Base-by-base conservation (phyloP, 2,888 invertebrate species). In the Papilio elwesi region DNA sequence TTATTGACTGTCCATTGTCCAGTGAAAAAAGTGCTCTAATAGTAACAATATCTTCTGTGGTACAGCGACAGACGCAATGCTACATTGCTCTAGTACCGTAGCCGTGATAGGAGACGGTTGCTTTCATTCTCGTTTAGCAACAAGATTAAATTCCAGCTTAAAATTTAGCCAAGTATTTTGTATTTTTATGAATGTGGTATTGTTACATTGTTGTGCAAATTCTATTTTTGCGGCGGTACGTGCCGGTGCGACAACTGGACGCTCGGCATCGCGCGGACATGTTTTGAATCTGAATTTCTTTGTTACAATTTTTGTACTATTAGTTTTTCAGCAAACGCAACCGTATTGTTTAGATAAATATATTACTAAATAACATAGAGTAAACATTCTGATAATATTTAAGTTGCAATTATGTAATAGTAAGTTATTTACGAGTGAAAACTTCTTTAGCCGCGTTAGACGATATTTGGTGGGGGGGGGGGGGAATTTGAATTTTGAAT, bases 181-280 rank as follows among this genome's bases (percentile, higher is more conserved):
- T 62, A 62, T 62, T 62, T 62, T 62, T 62, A 62, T 62, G 59
- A 62, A 49, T 51, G 26, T 51, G 16, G 65, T 65, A 65, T 65
- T 51, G 65, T 65, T 65, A 65, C 66, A 67, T 67, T 67, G 66
- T 67, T 67, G 66, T 43, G 66, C 43, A 67, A 67, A 67, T 53
- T 67, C 43, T 67, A 62, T 53, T 53, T 67, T 53, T 52, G 66
- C 16, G 52, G 43, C 53, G n/a, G 52, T 53, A 67, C 53, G 66
- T 67, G 66, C 43, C 38, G 36, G n/a, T 15, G 53, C 66, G 38
- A 7, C 36, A 7, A 66, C 53, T 65, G 65, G 49, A 36, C 65
- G 36, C 7, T 7, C 26, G 36, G 66, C 16, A 52, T 53, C n/a
- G 43, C 7, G 53, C 51, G 15, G 52, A 66, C 66, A 66, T 38